Conservation (phyloP, 2,888 invertebrate genomes). For the Deroplatys truncata region DNA sequence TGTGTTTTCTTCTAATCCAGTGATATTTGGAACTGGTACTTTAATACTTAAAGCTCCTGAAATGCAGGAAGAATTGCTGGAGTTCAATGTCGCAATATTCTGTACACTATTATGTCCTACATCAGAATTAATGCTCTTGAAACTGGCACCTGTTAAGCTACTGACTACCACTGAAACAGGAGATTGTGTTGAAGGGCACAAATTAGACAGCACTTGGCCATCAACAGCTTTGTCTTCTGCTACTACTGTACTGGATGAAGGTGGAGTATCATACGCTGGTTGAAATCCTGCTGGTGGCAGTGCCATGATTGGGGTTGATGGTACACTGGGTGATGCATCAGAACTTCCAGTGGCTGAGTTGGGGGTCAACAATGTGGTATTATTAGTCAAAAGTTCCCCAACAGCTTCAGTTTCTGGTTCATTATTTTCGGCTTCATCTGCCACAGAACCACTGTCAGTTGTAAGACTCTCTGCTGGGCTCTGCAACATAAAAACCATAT, state of each 20-base stretch:
- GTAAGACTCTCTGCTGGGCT: slow-evolving; percentile 82
- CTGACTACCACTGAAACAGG: background rate
- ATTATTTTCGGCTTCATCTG: slow-evolving; percentile 60
- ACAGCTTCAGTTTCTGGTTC: slow-evolving; percentile 41
- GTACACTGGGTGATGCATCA: background rate
- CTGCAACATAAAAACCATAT: slow-evolving; percentile 29
- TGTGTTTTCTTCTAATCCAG: background rate
- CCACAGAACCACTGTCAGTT: slow-evolving; percentile 78
- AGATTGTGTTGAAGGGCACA: background rate
- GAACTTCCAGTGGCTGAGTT: background rate
- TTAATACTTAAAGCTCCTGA: slow-evolving; percentile 7
- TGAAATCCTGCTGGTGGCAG: background rate
- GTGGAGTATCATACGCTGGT: background rate
- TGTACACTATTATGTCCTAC: background rate
- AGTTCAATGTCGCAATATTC: background rate
- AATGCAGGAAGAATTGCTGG: background rate
- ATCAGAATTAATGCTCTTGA: slow-evolving; percentile 10
- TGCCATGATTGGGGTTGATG: background rate
- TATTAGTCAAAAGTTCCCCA: background rate
- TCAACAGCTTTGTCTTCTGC: background rate
- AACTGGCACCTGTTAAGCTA: background rate
- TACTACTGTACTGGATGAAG: background rate
- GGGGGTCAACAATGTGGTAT: background rate
- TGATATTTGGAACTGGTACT: slow-evolving; percentile 10
- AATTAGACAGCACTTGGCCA: background rate